Evolutionary conservation across 2,797 vertebrate species (phyloP).

Genomic region (Odontamblyopus lacepedii): DNA sequence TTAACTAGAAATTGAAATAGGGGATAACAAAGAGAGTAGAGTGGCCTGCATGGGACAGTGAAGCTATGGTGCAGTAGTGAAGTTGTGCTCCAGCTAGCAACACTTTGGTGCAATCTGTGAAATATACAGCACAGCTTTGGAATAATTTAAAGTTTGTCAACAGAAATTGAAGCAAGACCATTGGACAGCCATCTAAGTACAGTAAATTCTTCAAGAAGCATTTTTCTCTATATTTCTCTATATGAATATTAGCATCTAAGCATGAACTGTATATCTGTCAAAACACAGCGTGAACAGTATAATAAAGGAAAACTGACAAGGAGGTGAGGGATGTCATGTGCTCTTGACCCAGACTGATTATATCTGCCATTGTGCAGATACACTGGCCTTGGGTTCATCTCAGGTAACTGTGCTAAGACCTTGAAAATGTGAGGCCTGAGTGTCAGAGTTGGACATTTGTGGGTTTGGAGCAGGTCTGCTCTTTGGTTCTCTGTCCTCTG

Average conservation of each 20-base stretch:
- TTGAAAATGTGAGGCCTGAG: conserved; percentile 50
- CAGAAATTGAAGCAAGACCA: background rate
- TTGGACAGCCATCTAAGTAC: background rate
- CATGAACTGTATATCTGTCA: background rate
- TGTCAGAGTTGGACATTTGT: conserved; percentile 28
- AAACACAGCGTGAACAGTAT: conserved; percentile 33
- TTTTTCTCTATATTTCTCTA: background rate
- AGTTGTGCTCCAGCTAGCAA: conserved; percentile 56
- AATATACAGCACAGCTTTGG: conserved; percentile 12
- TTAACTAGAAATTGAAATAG: background rate
- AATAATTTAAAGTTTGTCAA: background rate
- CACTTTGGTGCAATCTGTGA: conserved; percentile 47
- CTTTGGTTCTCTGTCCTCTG: conserved; percentile 33
- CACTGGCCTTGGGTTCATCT: conserved; percentile 60
- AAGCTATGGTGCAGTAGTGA: conserved; percentile 68
- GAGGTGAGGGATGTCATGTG: conserved; percentile 14
- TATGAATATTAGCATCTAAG: background rate
- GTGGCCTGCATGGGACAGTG: conserved; percentile 68
- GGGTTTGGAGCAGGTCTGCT: conserved; percentile 43
- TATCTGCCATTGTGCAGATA: conserved; percentile 13
- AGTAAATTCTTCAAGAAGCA: background rate
- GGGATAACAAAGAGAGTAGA: conserved; percentile 50
- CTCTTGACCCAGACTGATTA: conserved; percentile 17
- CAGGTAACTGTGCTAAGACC: conserved; percentile 71
- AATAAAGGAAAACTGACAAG: conserved; percentile 14